Evolutionary conservation across 2,888 invertebrate species (phyloP), one percentile per base, ranked within the genome.

Genomic region (Pediacus dermestoides): DNA sequence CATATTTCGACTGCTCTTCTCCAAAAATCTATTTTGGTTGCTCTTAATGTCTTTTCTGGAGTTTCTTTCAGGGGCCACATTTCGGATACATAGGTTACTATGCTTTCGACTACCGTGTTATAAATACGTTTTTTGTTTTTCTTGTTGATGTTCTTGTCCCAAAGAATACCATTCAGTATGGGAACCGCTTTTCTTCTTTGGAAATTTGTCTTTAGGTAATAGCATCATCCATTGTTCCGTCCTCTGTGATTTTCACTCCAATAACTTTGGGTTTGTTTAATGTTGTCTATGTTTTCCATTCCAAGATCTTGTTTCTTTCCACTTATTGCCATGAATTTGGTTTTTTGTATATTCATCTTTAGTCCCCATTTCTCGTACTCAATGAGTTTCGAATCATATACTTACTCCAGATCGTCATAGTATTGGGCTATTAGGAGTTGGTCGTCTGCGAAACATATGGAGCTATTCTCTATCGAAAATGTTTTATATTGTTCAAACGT

Each of bases 51-150:
- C 15, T 30, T 34, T 28, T 21, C n/a, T 12, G 30, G 25, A 30
- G 13, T 42, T 15, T 51, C 35, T 37, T 50, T 45, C 8, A 50
- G 4, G 28, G 30, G 34, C 39, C 46, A 50, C 23, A 44, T 37
- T 30, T 48, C 48, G 26, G 34, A 22, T 12, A 44, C 41, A 15
- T 49, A 48, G 22, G 44, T 44, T 12, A 42, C 26, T 16, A 42
- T 49, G 14, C 38, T 50, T 34, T 35, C 39, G n/a, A 46, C 38
- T 32, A 46, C 39, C 8, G 42, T 18, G 15, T 42, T 44, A 23
- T 42, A 39, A 30, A 44, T 42, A 36, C 34, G 21, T 6, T 34
- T 13, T 39, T 46, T 36, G 18, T 46, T 46, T 30, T 39, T 26
- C 33, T 42, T 49, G 15, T 14, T 23, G n/a, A 48, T 44, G 21